phyloP scores from a whole-genome alignment of 2,888 invertebrate genomes.

The Gastracanthus pulcherrimus region DNA sequence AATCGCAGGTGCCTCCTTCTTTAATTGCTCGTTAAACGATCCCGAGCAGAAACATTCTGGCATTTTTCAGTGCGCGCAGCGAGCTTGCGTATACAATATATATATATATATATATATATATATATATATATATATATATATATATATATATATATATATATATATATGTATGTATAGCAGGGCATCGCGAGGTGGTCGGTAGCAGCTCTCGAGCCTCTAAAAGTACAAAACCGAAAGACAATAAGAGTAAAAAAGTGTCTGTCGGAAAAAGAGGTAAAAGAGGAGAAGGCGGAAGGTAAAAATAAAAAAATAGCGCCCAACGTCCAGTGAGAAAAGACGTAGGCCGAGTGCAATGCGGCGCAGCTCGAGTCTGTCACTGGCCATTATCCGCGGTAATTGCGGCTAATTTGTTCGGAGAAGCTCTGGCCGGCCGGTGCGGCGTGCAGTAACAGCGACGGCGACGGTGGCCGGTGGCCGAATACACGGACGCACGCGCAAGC shows the following conservation, averaged over 20 bases:
- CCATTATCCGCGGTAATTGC: slow-evolving; percentile 35
- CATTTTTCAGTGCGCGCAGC: slow-evolving; percentile 25
- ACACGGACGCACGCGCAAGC: background rate
- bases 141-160: background rate
- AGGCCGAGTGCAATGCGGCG: too few species aligned
- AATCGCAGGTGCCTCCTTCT: slow-evolving; percentile 30
- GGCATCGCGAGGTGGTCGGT: too few species aligned
- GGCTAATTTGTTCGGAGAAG: slow-evolving; percentile 28
- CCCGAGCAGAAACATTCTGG: slow-evolving; percentile 36
- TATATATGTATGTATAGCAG: background rate
- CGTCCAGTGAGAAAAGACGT: too few species aligned
- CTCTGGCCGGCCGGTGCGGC: too few species aligned
- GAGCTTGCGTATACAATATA: too few species aligned
- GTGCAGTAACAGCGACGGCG: background rate
- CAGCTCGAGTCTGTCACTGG: slow-evolving; percentile 12
- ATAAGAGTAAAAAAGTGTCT: background rate
- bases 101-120: background rate
- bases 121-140: background rate
- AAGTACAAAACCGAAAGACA: background rate
- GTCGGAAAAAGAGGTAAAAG: background rate
- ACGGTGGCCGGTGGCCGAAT: background rate
- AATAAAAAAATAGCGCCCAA: background rate
- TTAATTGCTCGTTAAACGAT: slow-evolving; percentile 50
- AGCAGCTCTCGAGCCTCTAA: too few species aligned
- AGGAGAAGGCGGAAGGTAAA: background rate